Conservation (phyloP, 2,888 invertebrate genomes). For the Drosophila limbata region DNA sequence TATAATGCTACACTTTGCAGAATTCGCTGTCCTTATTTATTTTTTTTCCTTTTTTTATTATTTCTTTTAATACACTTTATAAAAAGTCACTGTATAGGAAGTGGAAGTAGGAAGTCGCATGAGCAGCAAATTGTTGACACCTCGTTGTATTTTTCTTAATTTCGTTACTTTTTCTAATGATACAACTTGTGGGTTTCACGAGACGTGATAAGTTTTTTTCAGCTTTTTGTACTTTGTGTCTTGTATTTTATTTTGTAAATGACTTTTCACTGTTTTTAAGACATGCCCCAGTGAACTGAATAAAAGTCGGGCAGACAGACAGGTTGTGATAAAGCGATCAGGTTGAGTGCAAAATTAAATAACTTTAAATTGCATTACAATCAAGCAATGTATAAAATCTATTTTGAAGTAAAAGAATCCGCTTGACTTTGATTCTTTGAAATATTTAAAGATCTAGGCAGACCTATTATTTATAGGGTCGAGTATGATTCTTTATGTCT, state of each 20-base stretch:
- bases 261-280: conserved; percentile 53
- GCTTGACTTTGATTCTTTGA: no score
- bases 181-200: conserved; percentile 49
- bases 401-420: neutral
- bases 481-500: no score
- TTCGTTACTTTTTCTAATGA: conserved; percentile 52
- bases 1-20: conserved; percentile 69
- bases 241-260: conserved; percentile 56
- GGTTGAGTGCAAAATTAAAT: conserved; percentile 9
- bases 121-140: conserved; percentile 62
- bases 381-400: neutral
- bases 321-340: conserved; percentile 35
- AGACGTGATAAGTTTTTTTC: conserved; percentile 47
- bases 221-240: conserved; percentile 13
- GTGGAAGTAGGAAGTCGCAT: conserved; percentile 29
- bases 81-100: conserved; percentile 10
- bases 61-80: conserved; percentile 60
- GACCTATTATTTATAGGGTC: no score
- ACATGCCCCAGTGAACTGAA: conserved; percentile 51
- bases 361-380: neutral
- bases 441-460: no score
- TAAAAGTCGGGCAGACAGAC: conserved; percentile 12
- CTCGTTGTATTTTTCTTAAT: conserved; percentile 50
- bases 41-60: conserved; percentile 26
- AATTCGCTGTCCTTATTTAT: conserved; percentile 47